phyloP scores from a whole-genome alignment of 2,113 vertebrate species.

The Pardalotus punctatus region DNA sequence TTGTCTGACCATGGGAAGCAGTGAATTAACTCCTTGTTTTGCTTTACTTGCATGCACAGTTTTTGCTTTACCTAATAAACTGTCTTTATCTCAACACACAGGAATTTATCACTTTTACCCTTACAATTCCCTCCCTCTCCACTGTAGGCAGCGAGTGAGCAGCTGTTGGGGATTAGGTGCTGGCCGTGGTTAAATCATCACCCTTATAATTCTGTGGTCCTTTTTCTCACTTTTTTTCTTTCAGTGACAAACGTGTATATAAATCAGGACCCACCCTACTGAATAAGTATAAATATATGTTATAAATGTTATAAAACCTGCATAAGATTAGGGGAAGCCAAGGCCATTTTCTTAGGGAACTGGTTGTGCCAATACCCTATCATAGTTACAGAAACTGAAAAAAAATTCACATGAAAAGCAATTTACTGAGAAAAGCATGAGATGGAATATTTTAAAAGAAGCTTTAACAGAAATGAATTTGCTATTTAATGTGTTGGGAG shows the following conservation, averaged over 20 bases:
- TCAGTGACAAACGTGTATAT: neutral
- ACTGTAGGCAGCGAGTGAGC: rapidly evolving
- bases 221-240: neutral
- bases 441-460: neutral
- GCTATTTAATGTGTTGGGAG: neutral
- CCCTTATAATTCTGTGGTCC: neutral
- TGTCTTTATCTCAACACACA: neutral
- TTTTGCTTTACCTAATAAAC: neutral
- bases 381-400: neutral
- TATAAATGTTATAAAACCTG: neutral
- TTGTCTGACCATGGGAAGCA: neutral
- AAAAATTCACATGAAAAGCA: neutral
- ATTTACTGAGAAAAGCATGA: neutral
- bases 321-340: neutral
- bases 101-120: neutral
- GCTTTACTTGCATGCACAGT: neutral
- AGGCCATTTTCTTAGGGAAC: neutral
- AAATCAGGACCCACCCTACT: neutral
- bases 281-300: neutral
- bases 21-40: neutral
- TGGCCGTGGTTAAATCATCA: neutral
- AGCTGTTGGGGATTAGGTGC: neutral
- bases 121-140: neutral
- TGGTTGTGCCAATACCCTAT: neutral
- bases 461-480: neutral